Evolutionary conservation across 2,113 vertebrate species (phyloP), one percentile per base, ranked within the genome.

Genomic region (Perca flavescens): DNA sequence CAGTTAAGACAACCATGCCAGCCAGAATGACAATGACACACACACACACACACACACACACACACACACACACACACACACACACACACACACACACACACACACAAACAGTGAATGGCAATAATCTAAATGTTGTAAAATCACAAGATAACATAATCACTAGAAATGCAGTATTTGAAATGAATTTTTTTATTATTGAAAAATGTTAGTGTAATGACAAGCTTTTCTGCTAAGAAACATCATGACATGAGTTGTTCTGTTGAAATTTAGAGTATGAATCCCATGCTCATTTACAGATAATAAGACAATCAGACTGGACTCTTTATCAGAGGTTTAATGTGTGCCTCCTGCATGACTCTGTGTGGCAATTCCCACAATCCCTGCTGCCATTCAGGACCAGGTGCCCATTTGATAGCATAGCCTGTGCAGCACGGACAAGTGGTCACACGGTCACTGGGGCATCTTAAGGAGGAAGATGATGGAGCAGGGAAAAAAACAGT

Each of bases 401-500:
- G 54, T 52, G 31, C 43, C 19, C 54, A 58, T 67, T 62, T 69
- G 40, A 16, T 19, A 12, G 15, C 47, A n/a, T 49, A 34, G 64
- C 28, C 49, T 22, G 25, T 16, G 16, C 40, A 9, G 21, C 31
- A 40, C 1, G 1, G 21, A 50, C 50, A 40, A 34, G 57, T 36
- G 69, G 64, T 67, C 69, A 61, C 40, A 34, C 5, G 63, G 53
- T 66, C 75, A 81, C 1, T 34, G 36, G 60, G 54, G n/a, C 64
- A 66, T 54, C 54, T 60, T 11, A 66, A 75, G 47, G 25, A 56
- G 63, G 9, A 56, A 15, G 65, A 22, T 11, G 19, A n/a, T 4
- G 10, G 5, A 36, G 14, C 0, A 0, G 21, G 40, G 56, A 57
- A 57, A 75, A 46, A 72, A 25, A 3, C 1, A 62, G 31, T 53